Base-by-base conservation (phyloP, 2,888 invertebrate genomes). In the Aromia moschata region DNA sequence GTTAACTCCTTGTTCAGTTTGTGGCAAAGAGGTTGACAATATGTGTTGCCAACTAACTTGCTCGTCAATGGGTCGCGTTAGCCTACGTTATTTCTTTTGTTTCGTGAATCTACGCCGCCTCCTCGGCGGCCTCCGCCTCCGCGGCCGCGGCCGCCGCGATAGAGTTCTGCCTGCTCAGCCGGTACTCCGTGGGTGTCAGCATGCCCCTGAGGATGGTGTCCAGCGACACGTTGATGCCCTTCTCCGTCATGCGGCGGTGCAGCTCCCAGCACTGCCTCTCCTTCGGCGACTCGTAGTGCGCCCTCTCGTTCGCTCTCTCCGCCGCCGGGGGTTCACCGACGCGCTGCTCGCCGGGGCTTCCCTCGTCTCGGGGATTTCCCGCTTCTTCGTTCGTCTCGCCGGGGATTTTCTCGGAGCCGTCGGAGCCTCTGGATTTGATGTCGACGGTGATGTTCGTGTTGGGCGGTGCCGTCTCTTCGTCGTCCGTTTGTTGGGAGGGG, bases 111-210 rank as follows among this genome's bases (percentile, higher is more conserved):
- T 1, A 7, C 33, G 33, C 10, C 33, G 7, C 44, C 7, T 2
- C 14, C 17, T 33, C 12, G 33, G 10, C 14, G 12, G n/a, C 33
- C 9, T 16, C 16, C 33, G 16, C 16, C n/a, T 46, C 46, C 17
- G 9, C 18, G 5, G 2, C 49, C 1, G 14, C 16, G 16, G 46
- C 40, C 18, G 17, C 36, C 10, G 31, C 31, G 1, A 52, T 15
- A 15, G 37, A 40, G 40, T 59, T 59, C 58, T 65, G 72, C 45
- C 86, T 85, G 60, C 87, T 81, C 70, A 87, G 80, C 65, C 89
- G 82, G 72, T 89, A 89, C 75, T 89, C 89, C 0, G 89, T 89
- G 2, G 89, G 89, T 5, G 89, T 89, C 62, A 89, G 76, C 87
- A 89, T 87, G 31, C 89, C 89, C 67, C 89, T 84, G 45, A 89